Conservation (phyloP, 1,140 invertebrate species). For the Aethina tumida region DNA sequence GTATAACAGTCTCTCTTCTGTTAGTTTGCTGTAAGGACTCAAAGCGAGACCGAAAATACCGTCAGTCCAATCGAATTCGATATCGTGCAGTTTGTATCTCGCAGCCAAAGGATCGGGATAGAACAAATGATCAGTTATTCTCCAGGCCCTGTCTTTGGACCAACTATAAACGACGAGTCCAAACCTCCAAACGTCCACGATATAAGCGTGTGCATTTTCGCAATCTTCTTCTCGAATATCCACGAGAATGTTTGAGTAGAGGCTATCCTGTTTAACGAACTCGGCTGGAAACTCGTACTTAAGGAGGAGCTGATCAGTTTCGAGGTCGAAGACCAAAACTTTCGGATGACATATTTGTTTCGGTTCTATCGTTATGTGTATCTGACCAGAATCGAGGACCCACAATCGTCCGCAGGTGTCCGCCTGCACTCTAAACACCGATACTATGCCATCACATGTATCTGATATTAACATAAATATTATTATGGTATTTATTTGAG, state of each 20-base stretch:
- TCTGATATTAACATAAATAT: no score
- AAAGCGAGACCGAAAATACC: conserved; percentile 69
- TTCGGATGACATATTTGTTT: conserved; percentile 61
- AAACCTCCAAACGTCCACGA: conserved; percentile 59
- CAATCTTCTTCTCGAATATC: conserved; percentile 55
- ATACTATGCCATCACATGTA: conserved; percentile 55
- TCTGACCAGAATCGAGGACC: conserved; percentile 67
- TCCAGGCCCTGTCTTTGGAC: conserved; percentile 54
- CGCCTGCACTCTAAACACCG: conserved; percentile 63
- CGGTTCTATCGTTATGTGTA: conserved; percentile 56
- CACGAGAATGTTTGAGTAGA: conserved; percentile 64
- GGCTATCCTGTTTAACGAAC: conserved; percentile 58
- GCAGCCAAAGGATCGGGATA: conserved; percentile 65
- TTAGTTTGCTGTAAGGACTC: conserved; percentile 43
- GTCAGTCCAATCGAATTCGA: conserved; percentile 72
- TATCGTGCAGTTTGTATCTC: conserved; percentile 52
- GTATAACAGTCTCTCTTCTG: conserved; percentile 50
- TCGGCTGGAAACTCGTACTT: conserved; percentile 52
- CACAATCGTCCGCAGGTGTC: conserved; percentile 62
- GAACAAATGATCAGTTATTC: conserved; percentile 63
- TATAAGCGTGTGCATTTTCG: conserved; percentile 54
- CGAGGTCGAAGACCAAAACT: conserved; percentile 62
- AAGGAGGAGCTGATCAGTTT: conserved; percentile 49
- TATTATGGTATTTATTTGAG: no score
- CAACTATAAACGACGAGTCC: conserved; percentile 45